phyloP scores from a whole-genome alignment of 2,797 vertebrate genomes.

The Pyrocephalus nanus region DNA sequence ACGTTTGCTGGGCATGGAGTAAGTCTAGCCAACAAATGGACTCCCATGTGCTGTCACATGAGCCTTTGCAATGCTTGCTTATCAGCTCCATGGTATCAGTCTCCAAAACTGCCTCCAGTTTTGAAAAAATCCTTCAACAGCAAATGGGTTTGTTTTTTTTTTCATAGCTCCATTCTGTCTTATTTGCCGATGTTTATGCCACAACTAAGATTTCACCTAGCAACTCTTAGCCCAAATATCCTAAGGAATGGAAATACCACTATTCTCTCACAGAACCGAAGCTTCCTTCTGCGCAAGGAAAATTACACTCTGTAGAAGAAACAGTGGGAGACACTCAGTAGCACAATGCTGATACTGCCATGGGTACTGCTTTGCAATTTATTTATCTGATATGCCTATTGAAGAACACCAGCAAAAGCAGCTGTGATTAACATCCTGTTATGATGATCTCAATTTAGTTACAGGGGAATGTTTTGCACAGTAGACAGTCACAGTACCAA shows the following conservation, averaged over 20 bases:
- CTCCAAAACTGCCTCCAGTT: neutral
- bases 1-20: no score
- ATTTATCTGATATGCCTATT: neutral
- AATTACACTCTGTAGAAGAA: neutral
- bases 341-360: neutral
- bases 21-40: neutral
- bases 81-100: neutral
- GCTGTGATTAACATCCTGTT: neutral
- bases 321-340: neutral
- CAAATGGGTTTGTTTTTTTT: neutral
- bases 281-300: neutral
- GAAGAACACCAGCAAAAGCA: neutral
- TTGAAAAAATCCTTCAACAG: neutral
- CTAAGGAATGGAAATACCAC: neutral
- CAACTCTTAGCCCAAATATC: neutral
- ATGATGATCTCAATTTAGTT: neutral
- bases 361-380: neutral
- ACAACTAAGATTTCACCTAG: neutral
- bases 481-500: neutral
- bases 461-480: neutral
- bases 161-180: neutral
- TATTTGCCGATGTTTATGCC: neutral
- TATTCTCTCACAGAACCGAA: neutral
- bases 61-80: neutral
- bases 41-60: neutral